Percentiles rank a stretch among this genome's conserved stretches.
These are phyloP conservation scores for Pocillopora meandrina DNA, from an alignment of 92 coral and sea anemone species.

Conservation along the genomic window DNA sequence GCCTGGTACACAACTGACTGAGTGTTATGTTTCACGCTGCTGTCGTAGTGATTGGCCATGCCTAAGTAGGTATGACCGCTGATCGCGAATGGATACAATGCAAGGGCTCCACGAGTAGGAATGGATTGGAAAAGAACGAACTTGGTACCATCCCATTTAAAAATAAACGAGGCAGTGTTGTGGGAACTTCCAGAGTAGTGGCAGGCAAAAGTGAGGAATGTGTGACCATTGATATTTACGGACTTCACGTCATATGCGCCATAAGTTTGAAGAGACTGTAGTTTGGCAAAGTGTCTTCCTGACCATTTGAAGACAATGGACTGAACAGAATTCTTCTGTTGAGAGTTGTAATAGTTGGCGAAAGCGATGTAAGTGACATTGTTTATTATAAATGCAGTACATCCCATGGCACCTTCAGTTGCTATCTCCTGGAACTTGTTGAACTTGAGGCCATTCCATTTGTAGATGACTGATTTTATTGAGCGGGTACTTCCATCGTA, in stretches of 20 bases:
- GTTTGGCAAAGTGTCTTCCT: conserved; percentile 1
- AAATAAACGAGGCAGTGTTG: conserved; percentile 25
- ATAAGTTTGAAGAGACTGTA: conserved; percentile 37
- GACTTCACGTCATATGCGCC: conserved; percentile 16
- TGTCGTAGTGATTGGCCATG: neutral
- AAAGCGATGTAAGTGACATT: conserved; percentile 23
- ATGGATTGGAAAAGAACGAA: conserved; percentile 43
- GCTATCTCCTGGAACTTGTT: conserved; percentile 28
- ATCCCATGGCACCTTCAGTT: conserved; percentile 20
- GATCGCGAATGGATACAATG: conserved; percentile 16
- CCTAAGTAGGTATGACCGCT: neutral
- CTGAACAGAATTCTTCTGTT: neutral
- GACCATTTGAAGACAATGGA: conserved; percentile 44
- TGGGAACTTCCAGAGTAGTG: neutral
- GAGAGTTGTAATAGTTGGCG: conserved; percentile 15
- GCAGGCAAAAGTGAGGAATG: conserved; percentile 39
- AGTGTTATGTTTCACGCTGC: neutral
- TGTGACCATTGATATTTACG: conserved; percentile 33
- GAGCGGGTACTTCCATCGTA: neutral
- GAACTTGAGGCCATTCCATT: conserved; percentile 26
- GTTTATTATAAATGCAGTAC: conserved; percentile 19
- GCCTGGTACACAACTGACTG: conserved; percentile 3
- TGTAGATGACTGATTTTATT: conserved; percentile 39
- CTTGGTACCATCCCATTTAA: conserved; percentile 35
- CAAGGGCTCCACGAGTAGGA: conserved; percentile 39